Conservation (phyloP, 2,888 invertebrate species). For the Subacronicta megacephala region DNA sequence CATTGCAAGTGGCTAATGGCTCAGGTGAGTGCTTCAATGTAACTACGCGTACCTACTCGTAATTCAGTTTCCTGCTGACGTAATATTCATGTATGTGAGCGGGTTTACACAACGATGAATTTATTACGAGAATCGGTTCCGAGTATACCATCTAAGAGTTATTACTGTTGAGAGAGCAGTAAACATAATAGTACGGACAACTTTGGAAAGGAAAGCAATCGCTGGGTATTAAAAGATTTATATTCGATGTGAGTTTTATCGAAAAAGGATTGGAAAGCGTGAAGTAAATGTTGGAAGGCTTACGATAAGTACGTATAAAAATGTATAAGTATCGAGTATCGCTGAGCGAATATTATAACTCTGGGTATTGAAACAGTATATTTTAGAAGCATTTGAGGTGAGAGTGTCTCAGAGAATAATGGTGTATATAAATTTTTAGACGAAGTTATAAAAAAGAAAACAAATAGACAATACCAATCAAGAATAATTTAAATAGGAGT, state of each 20-base stretch:
- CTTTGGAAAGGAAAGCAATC: constrained; percentile 28
- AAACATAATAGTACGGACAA: constrained; percentile 41
- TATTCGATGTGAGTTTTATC: constrained; percentile 38
- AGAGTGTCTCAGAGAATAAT: not conserved
- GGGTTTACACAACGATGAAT: constrained; percentile 42
- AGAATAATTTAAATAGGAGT: no score
- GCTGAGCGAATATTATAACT: constrained; percentile 2
- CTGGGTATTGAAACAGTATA: not conserved
- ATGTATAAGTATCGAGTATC: constrained; percentile 15
- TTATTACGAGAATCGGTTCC: constrained; percentile 44
- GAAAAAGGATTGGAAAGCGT: constrained; percentile 41
- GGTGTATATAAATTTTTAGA: no score
- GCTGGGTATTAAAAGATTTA: constrained; percentile 38
- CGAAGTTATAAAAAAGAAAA: no score
- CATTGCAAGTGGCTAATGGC: constrained; percentile 52
- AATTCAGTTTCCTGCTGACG: constrained; percentile 53
- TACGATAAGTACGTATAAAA: constrained; percentile 34
- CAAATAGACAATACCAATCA: no score
- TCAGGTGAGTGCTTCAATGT: constrained; percentile 39
- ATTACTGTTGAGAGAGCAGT: constrained; percentile 46
- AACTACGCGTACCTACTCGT: constrained; percentile 23
- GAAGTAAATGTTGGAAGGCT: constrained; percentile 28
- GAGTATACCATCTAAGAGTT: constrained; percentile 39
- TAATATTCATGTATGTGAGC: constrained; percentile 39
- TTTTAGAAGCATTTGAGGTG: not conserved